These are phyloP conservation scores for Penaeus japonicus DNA, from an alignment of 1,140 invertebrate genomes.

Conservation along the genomic window DNA sequence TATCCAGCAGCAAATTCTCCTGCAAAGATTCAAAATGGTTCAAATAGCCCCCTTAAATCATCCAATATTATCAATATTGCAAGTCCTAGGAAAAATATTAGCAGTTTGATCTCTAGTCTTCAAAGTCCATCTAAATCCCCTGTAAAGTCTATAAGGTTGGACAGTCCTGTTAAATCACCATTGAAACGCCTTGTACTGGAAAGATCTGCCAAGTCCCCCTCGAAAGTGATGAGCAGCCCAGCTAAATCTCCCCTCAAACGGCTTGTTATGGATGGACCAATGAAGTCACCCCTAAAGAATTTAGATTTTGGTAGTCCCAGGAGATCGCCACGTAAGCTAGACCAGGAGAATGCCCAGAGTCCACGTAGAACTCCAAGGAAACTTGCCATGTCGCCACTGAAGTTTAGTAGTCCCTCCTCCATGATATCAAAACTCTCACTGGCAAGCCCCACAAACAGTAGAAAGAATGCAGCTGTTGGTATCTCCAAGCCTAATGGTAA, in stretches of 20 bases:
- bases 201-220: not conserved
- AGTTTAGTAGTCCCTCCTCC: conserved; percentile 30
- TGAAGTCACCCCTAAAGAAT: not conserved
- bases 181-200: conserved; percentile 18
- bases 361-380: conserved; percentile 20
- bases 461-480: conserved; percentile 1
- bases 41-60: not conserved
- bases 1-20: not conserved
- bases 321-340: conserved; percentile 32
- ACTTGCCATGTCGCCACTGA: not conserved
- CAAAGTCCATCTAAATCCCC: too few species aligned
- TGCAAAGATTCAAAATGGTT: not conserved
- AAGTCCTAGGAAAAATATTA: not conserved
- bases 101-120: not conserved
- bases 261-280: not conserved
- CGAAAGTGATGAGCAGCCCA: not conserved
- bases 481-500: conserved; percentile 41
- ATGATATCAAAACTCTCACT: conserved; percentile 44
- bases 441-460: not conserved
- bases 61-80: not conserved
- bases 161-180: not conserved
- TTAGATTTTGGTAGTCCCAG: not conserved
- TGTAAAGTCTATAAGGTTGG: too few species aligned
- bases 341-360: conserved; percentile 19
- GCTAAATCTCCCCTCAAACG: conserved; percentile 19